Evolutionary conservation across 2,797 vertebrate genomes (phyloP), one percentile per base, ranked within the genome.

Genomic region (Dromococcyx pavoninus): DNA sequence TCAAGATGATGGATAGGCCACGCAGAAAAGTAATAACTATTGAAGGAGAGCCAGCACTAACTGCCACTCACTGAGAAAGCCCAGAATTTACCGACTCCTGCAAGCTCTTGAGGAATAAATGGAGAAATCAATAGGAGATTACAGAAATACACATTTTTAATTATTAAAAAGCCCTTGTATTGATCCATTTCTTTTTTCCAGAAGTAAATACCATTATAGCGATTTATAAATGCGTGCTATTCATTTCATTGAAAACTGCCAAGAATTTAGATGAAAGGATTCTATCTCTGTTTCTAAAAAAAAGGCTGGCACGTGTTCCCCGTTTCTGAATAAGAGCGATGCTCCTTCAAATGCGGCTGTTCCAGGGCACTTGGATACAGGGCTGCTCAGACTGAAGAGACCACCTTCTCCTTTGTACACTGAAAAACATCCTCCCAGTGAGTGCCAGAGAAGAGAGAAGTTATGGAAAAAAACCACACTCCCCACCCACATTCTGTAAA

Each of bases 71-170:
- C 0, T 1, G 60, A 80, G 94, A 91, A 91, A 96, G 84, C 87
- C 93, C 12, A 10, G 67, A 89, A 94, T 76, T 91, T 80, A 85
- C 96, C 64, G 89, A 96, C 94, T 93, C 74, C 81, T 71, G 88
- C 30, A 77, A 94, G 94, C 87, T 88, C 90, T 66, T 76, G 56
- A 64, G 88, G 85, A 95, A 94, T 86, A 95, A 95, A 96, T 89
- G 92, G 95, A 89, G 83, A 96, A 95, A 96, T 97, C 97, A 82
- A 91, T 94, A 94, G 91, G 60, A 89, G 93, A 97, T 97, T 94
- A 96, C 95, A 97, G 95, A 97, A 97, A 97, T 89, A 96, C 94
- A 97, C 94, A 95, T 97, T 97, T 97, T 97, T 97, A 98, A 98
- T 98, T 97, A 98, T 98, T 97, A 96, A 98, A 94, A 94, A 96